Conservation (phyloP, 2,113 vertebrate genomes). For the Cyphomyrus discorhynchus region DNA sequence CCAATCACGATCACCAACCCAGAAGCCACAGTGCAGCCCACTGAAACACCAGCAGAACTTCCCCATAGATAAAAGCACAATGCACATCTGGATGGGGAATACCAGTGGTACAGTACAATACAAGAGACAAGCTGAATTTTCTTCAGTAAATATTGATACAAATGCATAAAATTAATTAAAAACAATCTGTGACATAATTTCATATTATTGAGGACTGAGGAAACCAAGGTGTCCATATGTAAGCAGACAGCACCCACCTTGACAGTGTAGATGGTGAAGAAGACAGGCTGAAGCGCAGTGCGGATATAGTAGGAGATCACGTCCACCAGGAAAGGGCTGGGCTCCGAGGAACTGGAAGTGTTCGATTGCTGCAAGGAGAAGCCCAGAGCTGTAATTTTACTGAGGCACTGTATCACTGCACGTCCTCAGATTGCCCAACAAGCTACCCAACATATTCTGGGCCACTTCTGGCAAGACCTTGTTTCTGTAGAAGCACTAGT, state of each 20-base stretch:
- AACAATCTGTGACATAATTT: neutral
- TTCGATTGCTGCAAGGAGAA: slow-evolving; percentile 47
- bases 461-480: neutral
- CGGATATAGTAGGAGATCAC: slow-evolving; percentile 76
- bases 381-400: neutral
- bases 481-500: neutral
- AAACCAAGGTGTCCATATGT: neutral
- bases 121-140: neutral
- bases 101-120: neutral
- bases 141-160: neutral
- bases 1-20: neutral
- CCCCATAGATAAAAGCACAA: neutral
- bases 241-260: slow-evolving; percentile 57
- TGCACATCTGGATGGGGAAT: neutral
- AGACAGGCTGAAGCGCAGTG: slow-evolving; percentile 69
- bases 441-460: neutral
- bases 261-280: slow-evolving; percentile 69
- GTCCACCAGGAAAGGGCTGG: slow-evolving; percentile 71
- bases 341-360: slow-evolving; percentile 43
- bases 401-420: neutral
- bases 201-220: neutral
- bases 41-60: neutral
- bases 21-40: neutral
- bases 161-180: neutral
- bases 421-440: neutral